These are phyloP conservation scores for Epinephelus awoara DNA, from an alignment of 2,797 vertebrate genomes.

Conservation along the genomic window DNA sequence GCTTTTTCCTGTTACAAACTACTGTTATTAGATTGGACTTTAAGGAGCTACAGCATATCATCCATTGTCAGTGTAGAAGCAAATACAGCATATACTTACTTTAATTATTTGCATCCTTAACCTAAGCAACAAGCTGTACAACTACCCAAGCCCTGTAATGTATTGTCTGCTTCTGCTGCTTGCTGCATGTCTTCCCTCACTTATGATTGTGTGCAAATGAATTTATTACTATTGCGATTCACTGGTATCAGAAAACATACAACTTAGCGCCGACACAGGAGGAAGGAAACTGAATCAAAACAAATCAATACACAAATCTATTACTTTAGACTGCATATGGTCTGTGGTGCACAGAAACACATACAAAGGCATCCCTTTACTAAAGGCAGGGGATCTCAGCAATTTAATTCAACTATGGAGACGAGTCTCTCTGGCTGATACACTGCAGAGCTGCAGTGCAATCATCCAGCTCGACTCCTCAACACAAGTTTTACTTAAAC, in stretches of 20 bases:
- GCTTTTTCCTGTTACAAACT: no score
- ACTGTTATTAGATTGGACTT: no score
- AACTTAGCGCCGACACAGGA: constrained; percentile 18
- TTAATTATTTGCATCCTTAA: background rate
- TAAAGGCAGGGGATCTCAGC: constrained; percentile 34
- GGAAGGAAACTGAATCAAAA: constrained; percentile 27
- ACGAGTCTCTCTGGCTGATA: constrained; percentile 31
- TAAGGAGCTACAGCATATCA: background rate
- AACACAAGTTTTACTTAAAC: constrained; percentile 72
- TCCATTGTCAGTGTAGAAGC: background rate
- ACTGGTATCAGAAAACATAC: constrained; percentile 15
- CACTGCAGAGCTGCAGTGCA: constrained; percentile 44
- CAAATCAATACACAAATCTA: constrained; percentile 51
- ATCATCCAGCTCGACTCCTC: constrained; percentile 50
- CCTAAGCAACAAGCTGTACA: background rate
- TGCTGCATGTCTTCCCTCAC: background rate
- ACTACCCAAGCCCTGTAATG: background rate
- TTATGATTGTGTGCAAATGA: constrained; percentile 19
- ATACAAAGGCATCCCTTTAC: constrained; percentile 51
- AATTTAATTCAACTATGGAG: constrained; percentile 48
- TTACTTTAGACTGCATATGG: constrained; percentile 15
- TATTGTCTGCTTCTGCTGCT: background rate
- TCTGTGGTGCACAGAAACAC: constrained; percentile 27
- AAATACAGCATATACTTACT: background rate
- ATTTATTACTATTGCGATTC: constrained; percentile 10